These are phyloP conservation scores for Tyrannus savana DNA, from an alignment of 2,113 vertebrate genomes.

Conservation along the genomic window DNA sequence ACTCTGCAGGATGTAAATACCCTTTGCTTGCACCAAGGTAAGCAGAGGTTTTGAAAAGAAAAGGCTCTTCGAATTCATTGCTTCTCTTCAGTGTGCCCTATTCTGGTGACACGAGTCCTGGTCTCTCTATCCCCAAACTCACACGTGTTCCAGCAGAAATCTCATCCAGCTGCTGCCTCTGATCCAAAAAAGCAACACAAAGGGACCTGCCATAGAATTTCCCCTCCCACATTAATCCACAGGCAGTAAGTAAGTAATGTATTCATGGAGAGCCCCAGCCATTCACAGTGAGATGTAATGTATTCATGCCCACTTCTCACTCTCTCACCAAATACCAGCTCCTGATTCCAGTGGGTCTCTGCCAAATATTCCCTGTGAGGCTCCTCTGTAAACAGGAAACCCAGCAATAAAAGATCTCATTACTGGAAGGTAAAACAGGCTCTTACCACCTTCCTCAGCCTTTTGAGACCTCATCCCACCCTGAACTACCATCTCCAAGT, in stretches of 20 bases:
- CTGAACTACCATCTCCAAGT: background rate
- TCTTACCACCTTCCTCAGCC: background rate
- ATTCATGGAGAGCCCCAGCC: background rate
- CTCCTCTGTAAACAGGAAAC: conserved; percentile 25
- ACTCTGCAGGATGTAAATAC: background rate
- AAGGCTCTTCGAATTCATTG: background rate
- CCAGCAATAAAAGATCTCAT: background rate
- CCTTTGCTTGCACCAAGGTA: background rate
- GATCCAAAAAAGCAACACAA: background rate
- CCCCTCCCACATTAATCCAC: background rate
- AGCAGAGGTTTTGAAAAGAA: background rate
- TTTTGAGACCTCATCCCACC: background rate
- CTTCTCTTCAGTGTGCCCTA: background rate
- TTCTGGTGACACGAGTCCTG: background rate
- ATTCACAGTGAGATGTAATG: background rate
- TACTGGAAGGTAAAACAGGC: background rate
- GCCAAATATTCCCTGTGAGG: conserved; percentile 26
- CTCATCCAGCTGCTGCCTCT: background rate
- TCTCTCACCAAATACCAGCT: background rate
- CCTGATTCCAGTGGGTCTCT: background rate
- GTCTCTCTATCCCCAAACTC: background rate
- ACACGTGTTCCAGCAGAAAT: background rate
- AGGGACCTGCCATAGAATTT: background rate
- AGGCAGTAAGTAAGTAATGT: background rate
- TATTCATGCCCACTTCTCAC: background rate